These are phyloP conservation scores for Hydriomena furcata DNA, from an alignment of 2,888 invertebrate species.

Conservation along the genomic window DNA sequence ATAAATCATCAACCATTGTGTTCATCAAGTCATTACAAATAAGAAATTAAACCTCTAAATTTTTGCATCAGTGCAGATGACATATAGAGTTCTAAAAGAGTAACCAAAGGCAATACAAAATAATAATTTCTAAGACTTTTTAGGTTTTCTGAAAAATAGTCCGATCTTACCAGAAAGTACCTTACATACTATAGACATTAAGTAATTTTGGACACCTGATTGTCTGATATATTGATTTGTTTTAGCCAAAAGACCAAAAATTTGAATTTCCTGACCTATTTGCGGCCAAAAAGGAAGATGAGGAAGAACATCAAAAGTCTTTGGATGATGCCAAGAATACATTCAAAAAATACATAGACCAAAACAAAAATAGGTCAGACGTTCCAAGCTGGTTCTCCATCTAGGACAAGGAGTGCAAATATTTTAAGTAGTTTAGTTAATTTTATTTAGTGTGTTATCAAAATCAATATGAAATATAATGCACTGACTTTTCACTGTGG, in stretches of 20 bases:
- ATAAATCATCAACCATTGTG: no score
- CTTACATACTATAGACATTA: no score
- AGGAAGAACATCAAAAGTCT: constrained; percentile 83
- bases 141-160: no score
- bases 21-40: no score
- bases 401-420: constrained; percentile 52
- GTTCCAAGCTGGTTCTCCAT: constrained; percentile 92
- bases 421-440: constrained; percentile 7
- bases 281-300: constrained; percentile 75
- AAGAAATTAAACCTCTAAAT: no score
- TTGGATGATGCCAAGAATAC: constrained; percentile 85
- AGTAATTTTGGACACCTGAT: no score
- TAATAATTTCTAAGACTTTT: no score
- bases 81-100: no score
- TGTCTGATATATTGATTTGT: constrained; percentile 15
- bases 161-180: no score
- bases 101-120: no score
- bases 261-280: constrained; percentile 92
- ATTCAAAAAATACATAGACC: constrained; percentile 83
- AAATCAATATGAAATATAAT: background rate
- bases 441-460: background rate
- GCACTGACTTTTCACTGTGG: no score
- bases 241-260: constrained; percentile 87
- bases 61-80: no score
- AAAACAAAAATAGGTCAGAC: constrained; percentile 87